Evolutionary conservation across 2,113 vertebrate species (phyloP).

Genomic region (Saguinus midas): DNA sequence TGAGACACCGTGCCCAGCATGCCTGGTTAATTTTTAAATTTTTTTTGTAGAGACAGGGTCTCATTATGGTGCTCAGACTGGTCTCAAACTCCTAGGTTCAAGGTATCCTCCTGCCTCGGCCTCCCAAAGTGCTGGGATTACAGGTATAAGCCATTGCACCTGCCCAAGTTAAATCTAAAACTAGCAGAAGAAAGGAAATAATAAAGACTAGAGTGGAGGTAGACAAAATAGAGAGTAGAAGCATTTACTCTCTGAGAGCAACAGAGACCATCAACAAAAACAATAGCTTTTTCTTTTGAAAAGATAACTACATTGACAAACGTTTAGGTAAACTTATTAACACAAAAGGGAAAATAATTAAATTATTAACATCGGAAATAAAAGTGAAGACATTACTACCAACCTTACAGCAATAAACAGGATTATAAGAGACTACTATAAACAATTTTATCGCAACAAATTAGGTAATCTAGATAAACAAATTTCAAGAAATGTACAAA

Average conservation of each 20-base stretch:
- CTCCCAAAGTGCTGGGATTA: too few relatives aligned
- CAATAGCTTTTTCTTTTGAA: not conserved
- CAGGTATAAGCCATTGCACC: too few relatives aligned
- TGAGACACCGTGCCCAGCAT: too few relatives aligned
- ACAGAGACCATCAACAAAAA: too few relatives aligned
- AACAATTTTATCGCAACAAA: not conserved
- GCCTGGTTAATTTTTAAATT: too few relatives aligned
- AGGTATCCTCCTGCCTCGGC: too few relatives aligned
- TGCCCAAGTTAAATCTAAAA: not conserved
- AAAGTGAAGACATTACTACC: not conserved
- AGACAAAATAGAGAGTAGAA: not conserved
- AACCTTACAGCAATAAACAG: not conserved
- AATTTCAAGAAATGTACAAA: not conserved
- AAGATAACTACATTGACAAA: not conserved
- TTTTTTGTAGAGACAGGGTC: too few relatives aligned
- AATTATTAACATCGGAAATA: not conserved
- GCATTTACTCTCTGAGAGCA: not conserved
- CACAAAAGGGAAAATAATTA: too few relatives aligned
- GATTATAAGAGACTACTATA: not conserved
- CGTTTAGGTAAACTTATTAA: not conserved
- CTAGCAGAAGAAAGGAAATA: not conserved
- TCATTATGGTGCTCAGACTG: too few relatives aligned
- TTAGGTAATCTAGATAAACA: not conserved
- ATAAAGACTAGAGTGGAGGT: not conserved
- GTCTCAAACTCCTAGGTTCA: too few relatives aligned